Evolutionary conservation across 2,113 vertebrate species (phyloP).

Genomic region (Podocnemis expansa): DNA sequence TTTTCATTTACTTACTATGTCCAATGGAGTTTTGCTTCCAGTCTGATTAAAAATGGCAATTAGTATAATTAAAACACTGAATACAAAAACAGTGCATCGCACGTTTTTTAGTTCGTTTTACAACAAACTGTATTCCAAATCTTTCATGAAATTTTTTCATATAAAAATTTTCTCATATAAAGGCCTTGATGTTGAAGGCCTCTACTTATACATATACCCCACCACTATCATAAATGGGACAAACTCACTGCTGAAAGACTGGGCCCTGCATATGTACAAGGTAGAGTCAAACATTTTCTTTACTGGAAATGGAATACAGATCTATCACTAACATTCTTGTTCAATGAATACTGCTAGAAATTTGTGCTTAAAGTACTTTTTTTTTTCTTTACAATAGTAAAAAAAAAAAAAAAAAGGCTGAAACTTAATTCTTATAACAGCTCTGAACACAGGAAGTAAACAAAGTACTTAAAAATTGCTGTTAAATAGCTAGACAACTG

Average conservation of each 20-base stretch:
- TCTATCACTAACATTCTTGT: background rate
- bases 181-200: background rate
- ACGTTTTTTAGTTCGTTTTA: background rate
- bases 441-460: background rate
- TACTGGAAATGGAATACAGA: background rate
- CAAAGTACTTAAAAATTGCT: background rate
- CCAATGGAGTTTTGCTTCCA: conserved; percentile 70
- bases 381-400: background rate
- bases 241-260: background rate
- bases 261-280: fast-evolving
- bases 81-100: background rate
- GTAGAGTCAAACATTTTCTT: background rate
- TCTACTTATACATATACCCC: background rate
- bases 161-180: background rate
- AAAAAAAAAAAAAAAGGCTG: no score
- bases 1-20: conserved; percentile 62
- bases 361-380: background rate
- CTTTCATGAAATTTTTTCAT: background rate
- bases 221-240: background rate
- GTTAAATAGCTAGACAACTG: background rate
- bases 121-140: background rate
- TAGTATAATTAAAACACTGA: conserved; percentile 39
- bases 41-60: conserved; percentile 70
- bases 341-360: background rate
- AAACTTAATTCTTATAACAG: background rate